Evolutionary conservation across 1,140 invertebrate genomes (phyloP).

Genomic region (Globodera ellingtonae): DNA sequence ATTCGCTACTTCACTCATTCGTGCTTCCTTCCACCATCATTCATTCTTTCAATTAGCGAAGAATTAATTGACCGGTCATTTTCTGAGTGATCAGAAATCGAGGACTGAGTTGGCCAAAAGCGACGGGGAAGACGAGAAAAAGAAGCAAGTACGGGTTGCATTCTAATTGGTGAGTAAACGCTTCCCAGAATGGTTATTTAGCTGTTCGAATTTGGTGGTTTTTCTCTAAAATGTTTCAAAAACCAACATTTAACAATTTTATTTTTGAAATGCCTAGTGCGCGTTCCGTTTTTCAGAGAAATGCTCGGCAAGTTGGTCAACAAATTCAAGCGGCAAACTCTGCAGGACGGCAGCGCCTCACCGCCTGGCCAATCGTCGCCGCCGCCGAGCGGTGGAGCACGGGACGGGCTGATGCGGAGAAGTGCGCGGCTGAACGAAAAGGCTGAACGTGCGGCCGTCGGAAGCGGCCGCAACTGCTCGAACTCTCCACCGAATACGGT

Average conservation of each 20-base stretch:
- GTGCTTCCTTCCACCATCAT: no score
- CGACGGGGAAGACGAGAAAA: not conserved
- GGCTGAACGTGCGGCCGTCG: conserved; percentile 5
- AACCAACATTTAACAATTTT: no score
- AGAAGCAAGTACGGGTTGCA: not conserved
- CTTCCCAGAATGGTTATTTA: no score
- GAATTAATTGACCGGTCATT: not conserved
- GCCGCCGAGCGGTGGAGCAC: conserved; percentile 3
- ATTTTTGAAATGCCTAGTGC: not conserved
- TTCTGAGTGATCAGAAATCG: not conserved
- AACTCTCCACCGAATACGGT: conserved; percentile 9
- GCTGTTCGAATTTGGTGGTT: no score
- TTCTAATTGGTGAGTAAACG: not conserved
- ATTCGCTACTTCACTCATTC: not conserved
- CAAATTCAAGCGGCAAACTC: conserved; percentile 41
- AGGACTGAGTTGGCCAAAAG: not conserved
- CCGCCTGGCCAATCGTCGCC: conserved; percentile 25
- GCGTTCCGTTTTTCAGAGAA: not conserved
- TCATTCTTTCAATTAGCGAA: not conserved
- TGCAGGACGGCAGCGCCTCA: conserved; percentile 30
- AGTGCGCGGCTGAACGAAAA: conserved; percentile 30
- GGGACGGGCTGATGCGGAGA: conserved; percentile 12
- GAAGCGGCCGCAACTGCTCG: not conserved
- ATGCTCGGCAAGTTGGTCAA: conserved; percentile 46
- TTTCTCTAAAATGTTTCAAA: no score